Base-by-base conservation (phyloP, 2,113 vertebrate species). In the Peucedramus taeniatus region DNA sequence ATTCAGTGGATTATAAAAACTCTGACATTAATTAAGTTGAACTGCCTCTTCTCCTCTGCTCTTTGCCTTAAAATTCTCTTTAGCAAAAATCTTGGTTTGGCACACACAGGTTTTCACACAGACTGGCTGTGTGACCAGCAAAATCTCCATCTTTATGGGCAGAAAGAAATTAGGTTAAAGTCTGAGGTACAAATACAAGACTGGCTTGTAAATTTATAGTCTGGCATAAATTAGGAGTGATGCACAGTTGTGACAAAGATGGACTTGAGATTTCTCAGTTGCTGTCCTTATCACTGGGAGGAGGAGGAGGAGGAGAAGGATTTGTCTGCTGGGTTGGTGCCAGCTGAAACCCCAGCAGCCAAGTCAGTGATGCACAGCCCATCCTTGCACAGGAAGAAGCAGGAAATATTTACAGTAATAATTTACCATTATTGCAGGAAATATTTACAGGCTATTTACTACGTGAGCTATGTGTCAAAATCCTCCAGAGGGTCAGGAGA, bases 11-110 rank as follows among this genome's bases (percentile, higher is more conserved):
- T 90, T 95, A 37, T 76, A 89, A 61, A 86, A 94, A 85, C 57
- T 71, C 64, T 94, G 90, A 91, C 92, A 72, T 94, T 95, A 95
- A 96, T 96, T 92, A 95, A 94, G 94, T 63, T 90, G 82, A 95
- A 78, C 88, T 89, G 72, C 59, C 23, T 86, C 42, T 65, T 95
- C 75, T 68, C 76, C 40, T 74, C 74, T 93, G 47, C 33, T 65
- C 63, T 79, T 88, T 59, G 47, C 45, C 74, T 90, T 80, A 63
- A 94, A 89, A 79, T 50, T 71, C 60, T 78, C 31, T 42, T 56
- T 47, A 88, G 69, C 50, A 45, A 79, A 83, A 85, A 60, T 26
- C 60, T 78, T 77, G 13, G 19, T 45, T 72, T 51, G 53, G 44
- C 68, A 64, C 28, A 66, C 47, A 40, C 12, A 75, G 47, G 35